Evolutionary conservation across 2,797 vertebrate genomes (phyloP).

Genomic region (Sebastes itinus): DNA sequence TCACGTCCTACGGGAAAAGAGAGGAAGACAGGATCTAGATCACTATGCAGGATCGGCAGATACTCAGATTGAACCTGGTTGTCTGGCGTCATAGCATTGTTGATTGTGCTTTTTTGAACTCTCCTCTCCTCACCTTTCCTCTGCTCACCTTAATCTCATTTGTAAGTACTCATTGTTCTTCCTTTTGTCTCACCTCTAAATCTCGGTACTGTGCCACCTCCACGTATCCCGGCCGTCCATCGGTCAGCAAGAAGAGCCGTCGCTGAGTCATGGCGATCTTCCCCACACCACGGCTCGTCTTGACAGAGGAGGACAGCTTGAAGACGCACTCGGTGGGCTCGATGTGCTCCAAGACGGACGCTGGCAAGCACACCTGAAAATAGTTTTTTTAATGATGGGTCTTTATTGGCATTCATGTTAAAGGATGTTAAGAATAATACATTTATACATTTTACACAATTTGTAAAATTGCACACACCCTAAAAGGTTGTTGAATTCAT

Average conservation of each 20-base stretch:
- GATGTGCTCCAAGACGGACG: conserved; percentile 84
- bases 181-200: conserved; percentile 84
- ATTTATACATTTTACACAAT: neutral
- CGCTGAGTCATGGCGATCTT: conserved; percentile 98
- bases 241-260: conserved; percentile 91
- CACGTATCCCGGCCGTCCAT: conserved; percentile 88
- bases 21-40: neutral
- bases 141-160: neutral
- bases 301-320: conserved; percentile 93
- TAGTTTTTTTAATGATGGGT: neutral
- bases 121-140: neutral
- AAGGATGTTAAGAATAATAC: neutral
- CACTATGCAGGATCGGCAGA: neutral
- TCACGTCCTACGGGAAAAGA: conserved; percentile 86
- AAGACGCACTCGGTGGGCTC: conserved; percentile 92
- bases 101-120: neutral
- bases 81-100: neutral
- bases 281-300: conserved; percentile 92
- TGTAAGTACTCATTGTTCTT: neutral
- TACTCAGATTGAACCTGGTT: neutral
- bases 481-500: neutral
- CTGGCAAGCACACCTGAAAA: conserved; percentile 84
- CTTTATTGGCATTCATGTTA: neutral
- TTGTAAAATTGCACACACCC: neutral
- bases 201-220: conserved; percentile 93